Evolutionary conservation across 2,888 invertebrate species (phyloP), one percentile per base, ranked within the genome.

Genomic region (Phaonia tiefii): DNA sequence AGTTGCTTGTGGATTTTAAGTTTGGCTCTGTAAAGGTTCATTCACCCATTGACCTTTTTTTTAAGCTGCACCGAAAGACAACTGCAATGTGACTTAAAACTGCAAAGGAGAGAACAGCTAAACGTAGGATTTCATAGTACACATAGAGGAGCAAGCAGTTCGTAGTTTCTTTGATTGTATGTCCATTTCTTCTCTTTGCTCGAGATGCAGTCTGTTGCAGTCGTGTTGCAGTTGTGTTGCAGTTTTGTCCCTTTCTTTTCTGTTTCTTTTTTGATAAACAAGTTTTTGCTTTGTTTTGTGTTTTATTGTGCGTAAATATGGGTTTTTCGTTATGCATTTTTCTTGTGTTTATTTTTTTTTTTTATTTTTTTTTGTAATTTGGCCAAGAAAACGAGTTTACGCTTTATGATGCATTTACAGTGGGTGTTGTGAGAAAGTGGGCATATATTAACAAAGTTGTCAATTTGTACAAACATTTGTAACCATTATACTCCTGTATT

Each of bases 1-100:
- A n/a, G n/a, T 65, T 49, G 66, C 20, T 66, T 79, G 75, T 60
- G 51, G 31, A 22, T 54, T 42, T 73, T 49, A 3, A 31, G 31
- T 31, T 31, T 3, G 31, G 31, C 31, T 42, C 70, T 58, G 65
- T 17, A 67, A 22, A 83, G 85, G 88, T 88, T 88, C 87, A 85
- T 87, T 88, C 86, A 87, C 86, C 88, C 84, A 85, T 79, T 88
- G 88, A 87, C 88, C 88, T 87, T 88, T 87, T 87, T 88, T 85
- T 73, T 25, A 31, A 73, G 77, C 13, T 37, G 46, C 37, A 66
- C 39, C 56, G 58, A 79, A 82, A 54, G 65, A 51, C n/a, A 3
- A 39, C 58, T 22, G 65, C 42, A 39, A 37, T 37, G 1, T 65
- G 63, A 63, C 22, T 37, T 37, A 5, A 31, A 17, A 17, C 17